Evolutionary conservation across 2,113 vertebrate genomes (phyloP).

Genomic region (Scomber scombrus): DNA sequence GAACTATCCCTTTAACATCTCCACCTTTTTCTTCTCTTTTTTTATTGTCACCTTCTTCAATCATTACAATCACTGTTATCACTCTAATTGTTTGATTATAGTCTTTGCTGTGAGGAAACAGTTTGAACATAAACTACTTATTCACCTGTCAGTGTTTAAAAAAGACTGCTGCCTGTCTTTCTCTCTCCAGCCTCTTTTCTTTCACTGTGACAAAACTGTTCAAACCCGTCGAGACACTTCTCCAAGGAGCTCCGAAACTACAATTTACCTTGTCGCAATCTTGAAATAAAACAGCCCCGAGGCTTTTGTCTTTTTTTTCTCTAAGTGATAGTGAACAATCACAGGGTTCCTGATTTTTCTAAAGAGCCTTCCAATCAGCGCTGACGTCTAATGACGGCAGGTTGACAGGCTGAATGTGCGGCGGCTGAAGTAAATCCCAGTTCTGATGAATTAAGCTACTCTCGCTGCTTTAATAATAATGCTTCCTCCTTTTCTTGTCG

Average conservation of each 20-base stretch:
- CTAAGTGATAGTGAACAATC: conserved; percentile 72
- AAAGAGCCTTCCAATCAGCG: conserved; percentile 46
- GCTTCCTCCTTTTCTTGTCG: conserved; percentile 57
- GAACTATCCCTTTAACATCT: too few species aligned
- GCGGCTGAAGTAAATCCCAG: conserved; percentile 35
- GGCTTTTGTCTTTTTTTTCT: conserved; percentile 62
- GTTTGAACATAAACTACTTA: too few species aligned
- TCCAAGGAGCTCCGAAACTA: conserved; percentile 37
- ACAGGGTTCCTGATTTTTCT: conserved; percentile 48
- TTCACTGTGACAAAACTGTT: conserved; percentile 24
- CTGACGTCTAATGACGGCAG: conserved; percentile 49
- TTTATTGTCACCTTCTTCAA: too few species aligned
- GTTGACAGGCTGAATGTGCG: conserved; percentile 61
- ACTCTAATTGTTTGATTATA: too few species aligned
- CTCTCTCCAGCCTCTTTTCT: neutral
- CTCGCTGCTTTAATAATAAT: conserved; percentile 48
- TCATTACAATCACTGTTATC: too few species aligned
- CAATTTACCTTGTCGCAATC: conserved; percentile 60
- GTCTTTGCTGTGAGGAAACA: too few species aligned
- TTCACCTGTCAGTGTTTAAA: neutral
- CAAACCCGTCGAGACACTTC: conserved; percentile 29
- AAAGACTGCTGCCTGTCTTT: conserved; percentile 31
- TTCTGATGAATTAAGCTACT: conserved; percentile 58
- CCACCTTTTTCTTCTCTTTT: too few species aligned
- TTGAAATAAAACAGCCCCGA: conserved; percentile 62